These are phyloP conservation scores for Agapostemon virescens DNA, from an alignment of 2,888 invertebrate species.

Conservation along the genomic window DNA sequence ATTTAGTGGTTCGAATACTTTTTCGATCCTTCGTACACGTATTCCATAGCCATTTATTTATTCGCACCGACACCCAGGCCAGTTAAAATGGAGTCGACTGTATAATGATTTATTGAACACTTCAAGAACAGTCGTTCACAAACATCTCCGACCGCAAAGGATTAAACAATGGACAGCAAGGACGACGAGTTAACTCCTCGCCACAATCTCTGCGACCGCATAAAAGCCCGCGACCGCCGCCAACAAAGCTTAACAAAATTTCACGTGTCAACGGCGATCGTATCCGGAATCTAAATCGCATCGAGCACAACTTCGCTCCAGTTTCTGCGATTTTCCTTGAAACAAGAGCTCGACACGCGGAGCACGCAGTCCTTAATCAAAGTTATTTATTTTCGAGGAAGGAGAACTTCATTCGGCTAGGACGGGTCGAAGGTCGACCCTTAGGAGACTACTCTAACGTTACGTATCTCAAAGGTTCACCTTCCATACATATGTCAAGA, in stretches of 20 bases:
- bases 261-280: constrained; percentile 1
- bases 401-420: constrained; percentile 1
- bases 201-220: neutral
- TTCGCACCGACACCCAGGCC: too few species aligned
- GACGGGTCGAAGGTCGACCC: neutral
- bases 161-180: neutral
- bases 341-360: constrained; percentile 15
- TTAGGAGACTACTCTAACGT: neutral
- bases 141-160: neutral
- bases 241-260: constrained; percentile 5
- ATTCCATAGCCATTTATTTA: too few species aligned
- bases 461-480: too few species aligned
- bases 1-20: too few species aligned
- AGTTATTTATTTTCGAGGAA: neutral
- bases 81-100: too few species aligned
- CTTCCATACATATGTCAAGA: too few species aligned
- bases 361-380: constrained; percentile 3
- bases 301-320: constrained; percentile 19
- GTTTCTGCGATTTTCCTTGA: constrained; percentile 22
- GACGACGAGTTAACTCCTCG: neutral
- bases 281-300: constrained; percentile 19
- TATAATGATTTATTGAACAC: neutral
- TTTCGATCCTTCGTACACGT: too few species aligned
- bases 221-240: neutral
- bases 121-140: neutral